Conservation (phyloP, 1,140 invertebrate genomes). For the Agraylea sexmaculata region DNA sequence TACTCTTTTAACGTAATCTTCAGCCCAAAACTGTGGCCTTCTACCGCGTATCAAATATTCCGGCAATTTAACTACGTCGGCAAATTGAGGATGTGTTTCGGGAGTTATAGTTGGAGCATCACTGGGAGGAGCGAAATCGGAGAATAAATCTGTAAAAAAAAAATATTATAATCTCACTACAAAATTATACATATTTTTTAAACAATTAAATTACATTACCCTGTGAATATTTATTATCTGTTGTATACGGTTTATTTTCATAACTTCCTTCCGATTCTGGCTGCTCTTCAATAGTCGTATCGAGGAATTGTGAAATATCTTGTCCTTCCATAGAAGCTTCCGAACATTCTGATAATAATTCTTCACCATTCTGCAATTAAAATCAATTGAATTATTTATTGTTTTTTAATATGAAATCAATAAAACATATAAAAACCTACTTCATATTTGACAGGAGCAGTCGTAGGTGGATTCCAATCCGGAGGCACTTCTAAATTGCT, state of each 20-base stretch:
- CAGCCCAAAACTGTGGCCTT: conserved; percentile 84
- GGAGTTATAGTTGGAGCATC: neutral
- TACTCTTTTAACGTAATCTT: conserved; percentile 41
- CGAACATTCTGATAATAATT: conserved; percentile 15
- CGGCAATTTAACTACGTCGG: conserved; percentile 77
- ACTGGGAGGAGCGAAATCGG: neutral
- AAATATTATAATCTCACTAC: neutral
- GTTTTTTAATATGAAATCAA: neutral
- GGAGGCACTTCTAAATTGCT: conserved; percentile 5
- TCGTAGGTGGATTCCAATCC: conserved; percentile 1
- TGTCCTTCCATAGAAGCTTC: conserved; percentile 17
- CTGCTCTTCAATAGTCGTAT: conserved; percentile 18
- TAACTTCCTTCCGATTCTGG: neutral
- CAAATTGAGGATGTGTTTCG: conserved; percentile 47
- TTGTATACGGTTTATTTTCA: neutral
- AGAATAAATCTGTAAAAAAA: neutral
- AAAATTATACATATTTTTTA: neutral
- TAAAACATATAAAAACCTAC: neutral
- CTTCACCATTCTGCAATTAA: conserved; percentile 10
- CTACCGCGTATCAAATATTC: conserved; percentile 76
- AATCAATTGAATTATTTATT: too few relatives aligned
- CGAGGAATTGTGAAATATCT: conserved; percentile 21
- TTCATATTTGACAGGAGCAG: neutral
- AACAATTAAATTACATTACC: too few relatives aligned
- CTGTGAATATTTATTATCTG: too few relatives aligned